Evolutionary conservation across 2,113 vertebrate species (phyloP), one percentile per base, ranked within the genome.

Genomic region (Suncus etruscus): DNA sequence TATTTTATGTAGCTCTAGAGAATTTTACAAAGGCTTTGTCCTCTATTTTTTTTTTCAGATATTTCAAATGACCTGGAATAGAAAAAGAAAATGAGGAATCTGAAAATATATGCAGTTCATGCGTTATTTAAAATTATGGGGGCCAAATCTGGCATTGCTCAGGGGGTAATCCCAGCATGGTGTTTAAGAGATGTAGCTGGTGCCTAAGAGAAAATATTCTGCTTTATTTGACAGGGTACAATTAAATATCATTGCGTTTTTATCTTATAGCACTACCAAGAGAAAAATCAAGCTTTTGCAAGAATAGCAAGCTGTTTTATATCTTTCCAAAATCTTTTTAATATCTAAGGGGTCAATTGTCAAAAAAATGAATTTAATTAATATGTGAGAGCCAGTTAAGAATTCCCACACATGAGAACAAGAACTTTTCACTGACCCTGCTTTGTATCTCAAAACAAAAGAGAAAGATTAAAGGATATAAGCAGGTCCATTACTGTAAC

Each of bases 291-390:
- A 72, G 18, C 25, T 61, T 85, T 18, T 89, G 11, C 51, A 75
- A 69, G 20, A 25, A 20, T 25, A 74, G 12, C 61, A 63, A 78
- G 31, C 63, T 63, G 24, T 29, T 73, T 51, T 74, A 39, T 84
- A 61, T 31, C 51, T 76, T 88, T 74, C 8, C 39, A 16, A 76
- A 86, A 80, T n/a, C 24, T 76, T 83, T 8, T 39, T 20, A 95
- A 94, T 39, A 92, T 16, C 8, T 63, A 79, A 47, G 11, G 58
- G n/a, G 14, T 25, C 3, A 6, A 16, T 32, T 92, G n/a, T 4
- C 27, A 90, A 31, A 78, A 87, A 89, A 94, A 58, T 75, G 12
- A 0, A 61, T 3, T 29, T 51, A 73, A 75, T 11, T 63, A 92
- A 39, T 87, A 72, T 87, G 45, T 22, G 24, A 61, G 58, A 61